A percentile compares a stretch with the other conserved stretches of the same genome.
Evolutionary conservation across 2,113 vertebrate genomes (phyloP).

Genomic region (Myocastor coypus): DNA sequence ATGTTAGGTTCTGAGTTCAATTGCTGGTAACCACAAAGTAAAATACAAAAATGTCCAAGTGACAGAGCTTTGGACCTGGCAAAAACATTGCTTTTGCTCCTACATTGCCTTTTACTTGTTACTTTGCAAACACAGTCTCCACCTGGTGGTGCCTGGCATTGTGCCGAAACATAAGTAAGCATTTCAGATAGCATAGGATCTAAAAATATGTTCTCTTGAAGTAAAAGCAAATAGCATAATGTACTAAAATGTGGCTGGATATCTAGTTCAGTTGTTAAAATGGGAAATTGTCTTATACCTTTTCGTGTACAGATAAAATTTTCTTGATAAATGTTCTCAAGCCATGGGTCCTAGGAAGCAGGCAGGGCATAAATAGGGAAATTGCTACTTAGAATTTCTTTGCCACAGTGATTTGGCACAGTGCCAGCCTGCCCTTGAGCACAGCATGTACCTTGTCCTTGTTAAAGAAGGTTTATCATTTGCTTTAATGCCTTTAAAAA

Average conservation of each 20-base stretch:
- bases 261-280: constrained; percentile 21
- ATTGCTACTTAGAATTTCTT: constrained; percentile 29
- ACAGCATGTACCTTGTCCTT: constrained; percentile 3
- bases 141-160: background rate
- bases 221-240: constrained; percentile 37
- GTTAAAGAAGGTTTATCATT: constrained; percentile 51
- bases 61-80: background rate
- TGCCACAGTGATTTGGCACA: background rate
- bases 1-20: too few species aligned
- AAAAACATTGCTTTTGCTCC: background rate
- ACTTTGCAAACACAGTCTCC: background rate
- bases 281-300: background rate
- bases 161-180: background rate
- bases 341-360: background rate
- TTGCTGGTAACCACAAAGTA: background rate
- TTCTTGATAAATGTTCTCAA: constrained; percentile 7
- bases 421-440: background rate
- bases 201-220: constrained; percentile 3
- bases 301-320: constrained; percentile 18
- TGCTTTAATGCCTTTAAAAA: constrained; percentile 62
- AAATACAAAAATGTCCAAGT: background rate
- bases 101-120: constrained; percentile 4
- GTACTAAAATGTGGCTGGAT: constrained; percentile 35
- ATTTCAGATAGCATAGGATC: background rate
- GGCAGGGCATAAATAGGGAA: background rate